Conservation (phyloP, 2,888 invertebrate species). For the Mimumesa dahlbomi region DNA sequence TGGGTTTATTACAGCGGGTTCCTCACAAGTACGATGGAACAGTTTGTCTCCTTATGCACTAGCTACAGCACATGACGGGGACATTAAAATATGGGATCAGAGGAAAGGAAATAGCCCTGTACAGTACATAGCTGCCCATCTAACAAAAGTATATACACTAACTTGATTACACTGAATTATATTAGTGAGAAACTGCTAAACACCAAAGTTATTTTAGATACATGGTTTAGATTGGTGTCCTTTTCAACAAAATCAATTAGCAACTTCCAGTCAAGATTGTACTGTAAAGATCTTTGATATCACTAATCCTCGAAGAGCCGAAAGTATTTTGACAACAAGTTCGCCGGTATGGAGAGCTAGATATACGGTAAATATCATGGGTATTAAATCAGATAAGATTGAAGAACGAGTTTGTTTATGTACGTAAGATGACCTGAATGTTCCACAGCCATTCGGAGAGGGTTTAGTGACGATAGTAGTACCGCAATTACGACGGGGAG, state of each 20-base stretch:
- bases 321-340: conserved; percentile 91
- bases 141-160: conserved; percentile 82
- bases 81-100: conserved; percentile 97
- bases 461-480: conserved; percentile 95
- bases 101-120: conserved; percentile 92
- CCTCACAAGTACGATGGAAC: conserved; percentile 97
- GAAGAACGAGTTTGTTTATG: conserved; percentile 1
- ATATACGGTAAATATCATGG: conserved; percentile 84
- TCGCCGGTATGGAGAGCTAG: conserved; percentile 96
- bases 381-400: neutral
- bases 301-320: conserved; percentile 90
- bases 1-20: conserved; percentile 84
- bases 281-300: conserved; percentile 97
- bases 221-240: conserved; percentile 98
- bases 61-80: conserved; percentile 97
- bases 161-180: neutral
- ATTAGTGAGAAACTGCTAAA: conserved; percentile 24
- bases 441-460: conserved; percentile 91
- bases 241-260: conserved; percentile 90
- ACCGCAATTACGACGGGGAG: conserved; percentile 93
- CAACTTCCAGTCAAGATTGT: conserved; percentile 97
- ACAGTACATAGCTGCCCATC: conserved; percentile 96
- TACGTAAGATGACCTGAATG: conserved; percentile 33
- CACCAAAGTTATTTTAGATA: conserved; percentile 83
- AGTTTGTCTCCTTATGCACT: conserved; percentile 90